Conservation (phyloP, 2,797 vertebrate species). For the Dipus sagitta region DNA sequence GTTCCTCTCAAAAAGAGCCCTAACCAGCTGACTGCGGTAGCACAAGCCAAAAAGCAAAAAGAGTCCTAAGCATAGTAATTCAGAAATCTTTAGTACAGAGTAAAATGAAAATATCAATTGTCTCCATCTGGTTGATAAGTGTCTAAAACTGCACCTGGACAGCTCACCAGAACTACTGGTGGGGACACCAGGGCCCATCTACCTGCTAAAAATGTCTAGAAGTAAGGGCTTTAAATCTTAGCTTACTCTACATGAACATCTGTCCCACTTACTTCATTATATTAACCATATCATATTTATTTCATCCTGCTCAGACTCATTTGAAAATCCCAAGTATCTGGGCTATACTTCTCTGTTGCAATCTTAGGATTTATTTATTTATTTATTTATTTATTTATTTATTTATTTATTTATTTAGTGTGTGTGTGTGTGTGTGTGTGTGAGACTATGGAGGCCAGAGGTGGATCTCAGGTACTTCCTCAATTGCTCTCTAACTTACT, state of each 20-base stretch:
- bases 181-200: too few species aligned
- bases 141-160: background rate
- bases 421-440: too few species aligned
- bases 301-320: background rate
- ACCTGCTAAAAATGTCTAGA: background rate
- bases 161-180: background rate
- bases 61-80: background rate
- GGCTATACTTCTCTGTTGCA: background rate
- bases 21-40: background rate
- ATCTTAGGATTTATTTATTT: background rate
- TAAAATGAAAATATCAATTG: background rate
- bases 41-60: background rate
- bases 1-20: background rate
- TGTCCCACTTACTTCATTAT: background rate
- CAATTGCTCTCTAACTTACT: too few species aligned
- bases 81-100: conserved; percentile 9
- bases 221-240: too few species aligned
- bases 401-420: too few species aligned
- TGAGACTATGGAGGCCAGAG: too few species aligned
- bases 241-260: background rate
- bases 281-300: background rate
- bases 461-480: too few species aligned
- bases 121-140: background rate
- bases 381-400: too few species aligned
- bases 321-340: background rate